Evolutionary conservation across 2,113 vertebrate species (phyloP).

Genomic region (Ptyas mucosa): DNA sequence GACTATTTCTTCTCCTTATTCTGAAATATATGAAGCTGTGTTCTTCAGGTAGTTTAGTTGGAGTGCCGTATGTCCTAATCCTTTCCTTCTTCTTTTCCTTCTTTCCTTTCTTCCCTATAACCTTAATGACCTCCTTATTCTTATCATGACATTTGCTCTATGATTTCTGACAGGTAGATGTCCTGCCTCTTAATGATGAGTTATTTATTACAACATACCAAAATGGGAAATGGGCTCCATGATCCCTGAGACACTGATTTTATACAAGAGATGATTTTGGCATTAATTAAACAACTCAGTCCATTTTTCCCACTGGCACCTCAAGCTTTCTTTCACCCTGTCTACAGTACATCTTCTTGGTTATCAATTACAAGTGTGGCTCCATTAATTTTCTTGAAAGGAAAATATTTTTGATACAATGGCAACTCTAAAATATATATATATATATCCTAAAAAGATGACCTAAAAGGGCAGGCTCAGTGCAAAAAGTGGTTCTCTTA

Average conservation of each 20-base stretch:
- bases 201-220: background rate
- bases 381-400: constrained; percentile 59
- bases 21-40: background rate
- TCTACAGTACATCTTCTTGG: constrained; percentile 26
- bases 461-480: constrained; percentile 15
- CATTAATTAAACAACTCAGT: background rate
- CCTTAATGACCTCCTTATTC: background rate
- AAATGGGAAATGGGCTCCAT: background rate
- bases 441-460: constrained; percentile 39
- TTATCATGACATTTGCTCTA: background rate
- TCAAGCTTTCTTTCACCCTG: background rate
- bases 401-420: constrained; percentile 46
- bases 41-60: background rate
- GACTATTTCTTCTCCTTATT: background rate
- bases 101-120: background rate
- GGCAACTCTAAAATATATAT: constrained; percentile 37
- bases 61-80: background rate
- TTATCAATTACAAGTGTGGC: constrained; percentile 47
- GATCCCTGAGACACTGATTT: fast-evolving
- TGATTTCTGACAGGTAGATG: background rate
- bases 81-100: background rate
- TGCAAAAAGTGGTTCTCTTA: constrained; percentile 19
- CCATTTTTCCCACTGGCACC: background rate
- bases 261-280: background rate
- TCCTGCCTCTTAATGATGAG: background rate